Percentiles rank a stretch among this genome's conserved stretches.
Evolutionary conservation across 2,888 invertebrate genomes (phyloP).

Genomic region (Brenthis hecate): DNA sequence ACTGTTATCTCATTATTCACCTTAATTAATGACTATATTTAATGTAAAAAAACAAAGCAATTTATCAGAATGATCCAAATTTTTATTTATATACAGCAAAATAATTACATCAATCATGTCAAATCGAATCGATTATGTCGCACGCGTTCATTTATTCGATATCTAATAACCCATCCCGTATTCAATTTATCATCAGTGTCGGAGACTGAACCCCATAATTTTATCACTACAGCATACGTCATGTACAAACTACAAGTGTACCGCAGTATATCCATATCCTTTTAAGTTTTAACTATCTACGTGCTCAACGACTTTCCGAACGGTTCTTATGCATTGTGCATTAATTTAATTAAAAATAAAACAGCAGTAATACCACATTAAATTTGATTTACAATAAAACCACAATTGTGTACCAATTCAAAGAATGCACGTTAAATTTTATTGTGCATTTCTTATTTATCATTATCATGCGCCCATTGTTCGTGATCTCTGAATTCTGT

Average conservation of each 20-base stretch:
- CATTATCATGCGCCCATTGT: constrained; percentile 50
- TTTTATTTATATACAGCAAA: neutral
- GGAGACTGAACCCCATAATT: constrained; percentile 60
- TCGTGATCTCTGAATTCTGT: constrained; percentile 48
- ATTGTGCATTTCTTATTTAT: constrained; percentile 43
- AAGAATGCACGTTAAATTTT: constrained; percentile 40
- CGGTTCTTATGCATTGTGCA: neutral
- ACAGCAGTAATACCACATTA: constrained; percentile 28
- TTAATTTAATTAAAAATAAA: constrained; percentile 35
- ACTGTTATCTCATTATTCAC: neutral
- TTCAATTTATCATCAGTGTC: constrained; percentile 73
- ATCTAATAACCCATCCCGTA: constrained; percentile 61
- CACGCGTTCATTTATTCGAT: constrained; percentile 58
- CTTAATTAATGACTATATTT: neutral
- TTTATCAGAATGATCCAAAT: neutral
- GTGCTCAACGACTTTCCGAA: too few relatives aligned
- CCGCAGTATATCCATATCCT: constrained; percentile 48
- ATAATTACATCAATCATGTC: constrained; percentile 58
- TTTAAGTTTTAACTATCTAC: constrained; percentile 50
- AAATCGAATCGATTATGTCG: constrained; percentile 60
- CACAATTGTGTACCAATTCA: constrained; percentile 36
- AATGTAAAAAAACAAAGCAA: too few relatives aligned
- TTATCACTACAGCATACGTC: constrained; percentile 45
- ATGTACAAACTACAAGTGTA: constrained; percentile 34
- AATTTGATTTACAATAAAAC: constrained; percentile 30